Percentiles rank a stretch among this genome's conserved stretches.
These are phyloP conservation scores for Anguilla pacifica DNA, from an alignment of 2,797 vertebrate genomes.

Conservation along the genomic window DNA sequence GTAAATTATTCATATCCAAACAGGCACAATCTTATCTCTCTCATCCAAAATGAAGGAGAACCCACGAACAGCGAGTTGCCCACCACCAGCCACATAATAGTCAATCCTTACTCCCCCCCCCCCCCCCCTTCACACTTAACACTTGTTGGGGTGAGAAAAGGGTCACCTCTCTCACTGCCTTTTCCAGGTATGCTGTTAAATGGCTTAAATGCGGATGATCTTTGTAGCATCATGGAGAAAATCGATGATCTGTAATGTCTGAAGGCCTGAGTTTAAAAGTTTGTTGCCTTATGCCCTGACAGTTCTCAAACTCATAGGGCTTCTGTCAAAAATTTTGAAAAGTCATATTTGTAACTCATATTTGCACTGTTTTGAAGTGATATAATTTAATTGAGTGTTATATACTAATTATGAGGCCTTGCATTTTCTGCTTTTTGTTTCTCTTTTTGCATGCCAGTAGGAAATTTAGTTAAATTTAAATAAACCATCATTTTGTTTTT, in stretches of 20 bases:
- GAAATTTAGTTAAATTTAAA: not conserved
- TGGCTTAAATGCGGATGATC: not conserved
- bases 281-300: not conserved
- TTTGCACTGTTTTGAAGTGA: not conserved
- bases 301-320: not conserved
- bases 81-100: slow-evolving; percentile 6
- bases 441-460: not conserved
- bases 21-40: slow-evolving; percentile 70
- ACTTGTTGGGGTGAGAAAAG: slow-evolving; percentile 28
- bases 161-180: slow-evolving; percentile 12
- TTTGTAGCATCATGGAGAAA: not conserved
- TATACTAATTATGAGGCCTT: not conserved
- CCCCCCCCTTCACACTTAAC: slow-evolving; percentile 15
- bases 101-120: not conserved
- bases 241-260: not conserved
- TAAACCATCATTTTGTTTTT: not conserved
- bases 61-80: slow-evolving; percentile 16
- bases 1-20: slow-evolving; percentile 77
- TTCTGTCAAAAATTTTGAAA: not conserved
- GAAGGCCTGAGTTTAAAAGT: not conserved
- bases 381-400: not conserved
- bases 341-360: not conserved
- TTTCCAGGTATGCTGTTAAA: slow-evolving; percentile 4
- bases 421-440: too few relatives aligned
- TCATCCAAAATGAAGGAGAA: slow-evolving; percentile 50